phyloP scores from a whole-genome alignment of 1,140 invertebrate species.

The Megalonaias nervosa region DNA sequence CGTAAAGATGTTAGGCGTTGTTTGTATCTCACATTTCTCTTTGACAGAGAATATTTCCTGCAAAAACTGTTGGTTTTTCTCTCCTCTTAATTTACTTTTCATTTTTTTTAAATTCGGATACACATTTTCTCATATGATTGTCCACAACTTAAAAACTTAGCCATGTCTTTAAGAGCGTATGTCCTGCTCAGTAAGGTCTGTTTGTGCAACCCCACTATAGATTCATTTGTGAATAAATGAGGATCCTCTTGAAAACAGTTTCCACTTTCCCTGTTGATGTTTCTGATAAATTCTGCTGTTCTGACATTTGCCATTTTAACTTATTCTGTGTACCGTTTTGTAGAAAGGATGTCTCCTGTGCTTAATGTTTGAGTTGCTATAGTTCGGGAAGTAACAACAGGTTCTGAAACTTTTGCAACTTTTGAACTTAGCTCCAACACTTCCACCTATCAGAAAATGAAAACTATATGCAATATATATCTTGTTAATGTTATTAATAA shows the following conservation, averaged over 20 bases:
- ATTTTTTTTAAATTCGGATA: too few species aligned
- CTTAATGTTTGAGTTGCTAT: slow-evolving; percentile 8
- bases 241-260: slow-evolving; percentile 2
- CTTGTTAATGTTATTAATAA: too few species aligned
- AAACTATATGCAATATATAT: too few species aligned
- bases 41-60: background rate
- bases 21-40: slow-evolving; percentile 3
- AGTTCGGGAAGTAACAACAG: too few species aligned
- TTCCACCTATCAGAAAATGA: too few species aligned
- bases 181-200: background rate
- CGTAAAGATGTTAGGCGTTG: slow-evolving; percentile 8
- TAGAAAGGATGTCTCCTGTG: slow-evolving; percentile 15
- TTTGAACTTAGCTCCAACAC: too few species aligned
- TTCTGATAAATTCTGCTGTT: background rate
- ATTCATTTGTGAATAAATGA: too few species aligned
- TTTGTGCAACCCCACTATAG: slow-evolving; percentile 10
- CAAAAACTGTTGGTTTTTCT: background rate
- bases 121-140: too few species aligned
- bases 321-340: slow-evolving; percentile 9
- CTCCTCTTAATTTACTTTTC: too few species aligned
- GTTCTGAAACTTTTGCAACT: too few species aligned
- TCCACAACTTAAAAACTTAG: background rate
- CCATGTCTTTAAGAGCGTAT: slow-evolving; percentile 1
- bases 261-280: slow-evolving; percentile 7
- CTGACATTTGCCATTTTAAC: background rate